These are phyloP conservation scores for Myiothlypis coronata DNA, from an alignment of 2,797 vertebrate species.

Conservation along the genomic window DNA sequence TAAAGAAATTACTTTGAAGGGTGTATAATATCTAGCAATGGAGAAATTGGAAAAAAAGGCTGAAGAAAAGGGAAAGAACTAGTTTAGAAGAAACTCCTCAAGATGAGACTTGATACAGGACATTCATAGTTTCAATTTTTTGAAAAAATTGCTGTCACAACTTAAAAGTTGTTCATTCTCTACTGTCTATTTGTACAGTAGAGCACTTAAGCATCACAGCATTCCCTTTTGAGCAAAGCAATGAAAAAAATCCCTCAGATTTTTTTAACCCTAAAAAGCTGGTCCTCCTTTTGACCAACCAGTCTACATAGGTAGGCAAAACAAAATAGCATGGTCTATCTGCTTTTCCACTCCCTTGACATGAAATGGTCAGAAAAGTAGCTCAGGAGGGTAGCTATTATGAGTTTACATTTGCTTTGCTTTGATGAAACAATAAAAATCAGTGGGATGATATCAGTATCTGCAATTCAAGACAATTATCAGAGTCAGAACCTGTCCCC, in stretches of 20 bases:
- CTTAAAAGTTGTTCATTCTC: background rate
- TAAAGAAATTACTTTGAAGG: constrained; percentile 9
- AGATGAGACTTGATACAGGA: background rate
- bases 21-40: background rate
- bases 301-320: background rate
- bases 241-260: background rate
- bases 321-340: background rate
- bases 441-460: background rate
- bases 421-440: background rate
- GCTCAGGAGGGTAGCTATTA: background rate
- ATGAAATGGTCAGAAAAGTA: background rate
- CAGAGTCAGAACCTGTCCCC: background rate
- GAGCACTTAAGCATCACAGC: background rate
- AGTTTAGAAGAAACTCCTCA: background rate
- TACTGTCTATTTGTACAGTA: background rate
- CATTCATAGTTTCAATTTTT: background rate
- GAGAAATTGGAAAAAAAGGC: background rate
- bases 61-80: background rate
- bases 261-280: background rate
- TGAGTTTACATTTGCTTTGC: background rate
- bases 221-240: background rate
- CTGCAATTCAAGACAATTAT: background rate
- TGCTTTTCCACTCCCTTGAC: background rate
- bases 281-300: background rate
- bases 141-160: background rate